A percentile compares a stretch with the other conserved stretches of the same genome.
Evolutionary conservation across 2,113 vertebrate genomes (phyloP).

Genomic region (Mus spicilegus): DNA sequence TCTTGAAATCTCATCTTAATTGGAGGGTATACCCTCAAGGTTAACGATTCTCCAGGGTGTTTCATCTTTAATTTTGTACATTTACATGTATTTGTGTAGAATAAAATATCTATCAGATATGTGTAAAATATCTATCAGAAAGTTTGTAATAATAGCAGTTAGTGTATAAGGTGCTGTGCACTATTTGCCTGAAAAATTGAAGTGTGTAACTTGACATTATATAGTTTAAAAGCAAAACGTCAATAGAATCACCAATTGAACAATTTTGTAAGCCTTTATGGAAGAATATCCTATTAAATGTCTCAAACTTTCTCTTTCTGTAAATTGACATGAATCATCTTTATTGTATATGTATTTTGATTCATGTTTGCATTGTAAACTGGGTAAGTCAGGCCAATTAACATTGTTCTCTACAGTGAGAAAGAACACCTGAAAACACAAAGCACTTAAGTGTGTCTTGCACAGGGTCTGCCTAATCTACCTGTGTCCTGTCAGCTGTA

Average conservation of each 20-base stretch:
- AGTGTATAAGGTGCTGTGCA: neutral
- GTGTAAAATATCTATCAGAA: neutral
- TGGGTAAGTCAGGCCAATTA: neutral
- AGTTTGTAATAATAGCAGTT: constrained; percentile 36
- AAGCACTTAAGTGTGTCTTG: neutral
- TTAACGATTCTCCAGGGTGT: neutral
- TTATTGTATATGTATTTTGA: neutral
- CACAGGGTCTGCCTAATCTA: no score
- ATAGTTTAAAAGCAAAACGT: neutral
- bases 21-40: neutral
- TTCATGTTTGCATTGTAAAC: neutral
- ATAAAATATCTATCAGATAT: neutral
- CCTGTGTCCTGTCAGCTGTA: neutral
- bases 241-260: neutral
- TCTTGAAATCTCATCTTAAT: neutral
- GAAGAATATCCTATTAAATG: neutral
- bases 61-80: neutral
- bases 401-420: neutral
- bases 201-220: neutral
- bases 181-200: constrained; percentile 8
- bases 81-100: neutral
- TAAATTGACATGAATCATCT: neutral
- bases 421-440: neutral
- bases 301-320: neutral
- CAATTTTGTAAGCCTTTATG: neutral